These are phyloP conservation scores for Protonibea diacanthus DNA, from an alignment of 2,797 vertebrate genomes.

Conservation along the genomic window DNA sequence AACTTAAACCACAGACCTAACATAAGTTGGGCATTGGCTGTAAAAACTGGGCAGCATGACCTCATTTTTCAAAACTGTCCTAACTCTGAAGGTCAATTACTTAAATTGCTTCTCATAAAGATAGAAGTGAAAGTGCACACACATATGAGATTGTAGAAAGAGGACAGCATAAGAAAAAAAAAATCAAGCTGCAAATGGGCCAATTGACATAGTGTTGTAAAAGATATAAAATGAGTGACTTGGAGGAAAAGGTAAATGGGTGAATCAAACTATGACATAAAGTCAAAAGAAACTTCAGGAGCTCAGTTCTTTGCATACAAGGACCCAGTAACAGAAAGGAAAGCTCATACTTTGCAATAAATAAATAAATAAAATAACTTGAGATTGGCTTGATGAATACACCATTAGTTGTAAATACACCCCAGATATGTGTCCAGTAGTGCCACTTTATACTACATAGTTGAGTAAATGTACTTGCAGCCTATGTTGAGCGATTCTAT, in stretches of 20 bases:
- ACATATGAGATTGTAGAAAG: background rate
- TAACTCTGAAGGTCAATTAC: background rate
- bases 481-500: background rate
- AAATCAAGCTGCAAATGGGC: background rate
- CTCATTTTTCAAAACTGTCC: background rate
- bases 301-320: background rate
- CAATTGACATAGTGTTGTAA: background rate
- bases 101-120: background rate
- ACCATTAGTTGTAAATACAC: background rate
- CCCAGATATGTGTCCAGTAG: background rate
- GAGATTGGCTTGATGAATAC: background rate
- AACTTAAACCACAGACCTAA: background rate
- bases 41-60: background rate
- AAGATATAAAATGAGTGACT: background rate
- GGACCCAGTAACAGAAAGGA: background rate
- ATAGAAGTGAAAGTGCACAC: background rate
- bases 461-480: background rate
- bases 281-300: background rate
- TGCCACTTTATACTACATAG: background rate
- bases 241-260: background rate
- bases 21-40: background rate
- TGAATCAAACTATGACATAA: conserved; percentile 1
- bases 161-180: background rate
- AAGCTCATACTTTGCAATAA: background rate
- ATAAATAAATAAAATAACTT: background rate